phyloP scores from a whole-genome alignment of 2,888 invertebrate genomes.

The Drosophila rubida region DNA sequence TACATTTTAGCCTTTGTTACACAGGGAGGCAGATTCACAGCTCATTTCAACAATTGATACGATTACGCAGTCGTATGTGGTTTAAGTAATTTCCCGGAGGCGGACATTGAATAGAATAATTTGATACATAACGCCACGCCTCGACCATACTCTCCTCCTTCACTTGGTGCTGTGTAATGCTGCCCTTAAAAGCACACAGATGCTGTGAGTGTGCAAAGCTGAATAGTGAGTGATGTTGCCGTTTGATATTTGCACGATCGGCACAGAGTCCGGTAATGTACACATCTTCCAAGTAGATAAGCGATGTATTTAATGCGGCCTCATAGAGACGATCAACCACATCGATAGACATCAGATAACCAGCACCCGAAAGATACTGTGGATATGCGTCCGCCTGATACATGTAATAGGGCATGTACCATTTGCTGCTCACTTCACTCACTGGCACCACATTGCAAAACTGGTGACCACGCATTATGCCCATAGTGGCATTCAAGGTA shows the following conservation, averaged over 20 bases:
- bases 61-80: conserved; percentile 70
- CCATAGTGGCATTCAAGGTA: conserved; percentile 83
- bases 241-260: conserved; percentile 86
- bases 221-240: conserved; percentile 89
- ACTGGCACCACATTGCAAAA: conserved; percentile 92
- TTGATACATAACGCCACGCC: conserved; percentile 82
- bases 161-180: conserved; percentile 87
- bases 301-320: conserved; percentile 88
- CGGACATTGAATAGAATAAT: conserved; percentile 81
- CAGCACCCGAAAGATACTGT: conserved; percentile 92
- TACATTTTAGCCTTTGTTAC: conserved; percentile 12
- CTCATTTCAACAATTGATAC: conserved; percentile 51
- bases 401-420: conserved; percentile 94
- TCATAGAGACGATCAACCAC: conserved; percentile 88
- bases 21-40: conserved; percentile 45
- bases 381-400: conserved; percentile 90
- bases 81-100: conserved; percentile 82
- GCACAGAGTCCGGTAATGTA: conserved; percentile 92
- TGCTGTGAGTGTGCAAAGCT: conserved; percentile 84
- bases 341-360: conserved; percentile 90
- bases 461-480: conserved; percentile 90
- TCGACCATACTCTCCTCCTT: conserved; percentile 85
- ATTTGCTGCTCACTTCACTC: conserved; percentile 90
- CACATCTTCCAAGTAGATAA: conserved; percentile 92
- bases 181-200: conserved; percentile 86